Base-by-base conservation (phyloP, 2,888 invertebrate genomes). In the Laspeyria flexula region DNA sequence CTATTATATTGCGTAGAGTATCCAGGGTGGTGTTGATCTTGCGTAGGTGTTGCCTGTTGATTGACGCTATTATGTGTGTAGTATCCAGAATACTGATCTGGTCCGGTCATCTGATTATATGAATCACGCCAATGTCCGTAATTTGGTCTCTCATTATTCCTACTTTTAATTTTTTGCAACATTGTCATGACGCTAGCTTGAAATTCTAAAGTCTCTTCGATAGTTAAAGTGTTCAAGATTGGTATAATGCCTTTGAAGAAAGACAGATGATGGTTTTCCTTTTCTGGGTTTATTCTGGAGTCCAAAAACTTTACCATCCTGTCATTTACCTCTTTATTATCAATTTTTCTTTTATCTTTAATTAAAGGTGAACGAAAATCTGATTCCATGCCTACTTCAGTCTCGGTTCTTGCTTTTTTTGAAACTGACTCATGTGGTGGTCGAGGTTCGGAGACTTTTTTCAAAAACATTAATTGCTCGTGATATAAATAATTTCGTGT, bases 401-500 rank as follows among this genome's bases (percentile, higher is more conserved):
- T 43, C 43, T 43, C 40, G 37, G 35, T 51, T 51, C 51, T 45
- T 54, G 33, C 42, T 44, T 42, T 44, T 37, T 44, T 40, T 44
- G 37, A 35, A 44, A 44, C 41, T 15, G 45, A 49, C 38, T 50
- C 45, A 31, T 25, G 9, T 25, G 25, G 25, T 25, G 25, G 25
- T 25, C 25, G 25, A 25, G 58, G 61, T 55, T 55, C 53, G 59
- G 39, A 46, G 53, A 65, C 56, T 53, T 63, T 63, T 54, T 63
- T 60, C 55, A 66, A 61, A 60, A 64, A 59, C 58, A 62, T 60
- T 52, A 62, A 59, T 60, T 60, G 60, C 57, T 62, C 60, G 56
- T 62, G 54, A 60, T 60, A 58, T 55, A 60, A 52, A 65, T 60
- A 62, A 56, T 58, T 60, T 57, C 55, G 55, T 54, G 59, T n/a